A percentile compares a stretch with the other conserved stretches of the same genome.
Conservation (phyloP, 1,140 invertebrate species). For the Mylabris phalerata region DNA sequence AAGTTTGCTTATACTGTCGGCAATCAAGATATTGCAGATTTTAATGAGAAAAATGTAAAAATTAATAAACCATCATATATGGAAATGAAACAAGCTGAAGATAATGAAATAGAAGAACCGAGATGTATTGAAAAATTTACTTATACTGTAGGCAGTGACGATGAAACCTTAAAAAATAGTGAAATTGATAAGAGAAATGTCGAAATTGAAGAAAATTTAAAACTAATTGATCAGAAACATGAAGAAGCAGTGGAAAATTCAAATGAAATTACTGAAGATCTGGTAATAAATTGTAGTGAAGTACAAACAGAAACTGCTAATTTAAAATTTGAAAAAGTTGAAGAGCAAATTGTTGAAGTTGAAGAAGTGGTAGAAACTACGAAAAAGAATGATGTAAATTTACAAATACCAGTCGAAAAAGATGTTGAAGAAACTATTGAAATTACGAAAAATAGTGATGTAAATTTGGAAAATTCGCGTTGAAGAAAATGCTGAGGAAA, state of each 20-base stretch:
- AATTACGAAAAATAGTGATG: background rate
- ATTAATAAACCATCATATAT: background rate
- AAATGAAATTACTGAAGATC: too few species aligned
- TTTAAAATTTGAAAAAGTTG: background rate
- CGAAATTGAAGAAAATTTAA: constrained; percentile 35
- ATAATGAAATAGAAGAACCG: background rate
- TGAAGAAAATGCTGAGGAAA: too few species aligned
- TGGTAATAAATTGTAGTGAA: background rate
- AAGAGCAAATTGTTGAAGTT: background rate
- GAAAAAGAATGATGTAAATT: too few species aligned
- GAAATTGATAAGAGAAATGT: constrained; percentile 26
- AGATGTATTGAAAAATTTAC: constrained; percentile 1
- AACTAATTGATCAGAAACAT: background rate
- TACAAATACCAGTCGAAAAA: background rate
- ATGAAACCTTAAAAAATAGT: constrained; percentile 20
- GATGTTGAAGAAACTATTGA: background rate
- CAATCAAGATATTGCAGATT: background rate
- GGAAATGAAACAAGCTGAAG: background rate
- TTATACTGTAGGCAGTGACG: constrained; percentile 21
- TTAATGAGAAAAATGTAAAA: background rate
- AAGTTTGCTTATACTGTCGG: too few species aligned
- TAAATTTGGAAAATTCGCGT: background rate
- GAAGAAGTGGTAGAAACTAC: background rate
- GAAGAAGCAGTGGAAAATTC: too few species aligned
- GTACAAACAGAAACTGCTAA: background rate